Evolutionary conservation across 1,140 invertebrate species (phyloP).

Genomic region (Odontomachus brunneus): DNA sequence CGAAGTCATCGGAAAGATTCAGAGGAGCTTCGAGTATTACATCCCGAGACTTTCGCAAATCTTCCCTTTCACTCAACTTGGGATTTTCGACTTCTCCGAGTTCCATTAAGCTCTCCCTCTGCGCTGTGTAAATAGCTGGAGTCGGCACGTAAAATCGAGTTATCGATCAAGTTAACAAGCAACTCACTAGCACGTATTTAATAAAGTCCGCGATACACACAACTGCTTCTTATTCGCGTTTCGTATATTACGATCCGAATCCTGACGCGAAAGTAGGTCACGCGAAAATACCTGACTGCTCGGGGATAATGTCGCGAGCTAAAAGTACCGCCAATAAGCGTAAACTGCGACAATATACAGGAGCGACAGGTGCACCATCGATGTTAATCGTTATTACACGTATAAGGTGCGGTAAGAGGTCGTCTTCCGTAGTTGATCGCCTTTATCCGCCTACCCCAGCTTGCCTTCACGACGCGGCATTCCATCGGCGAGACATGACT

Average conservation of each 20-base stretch:
- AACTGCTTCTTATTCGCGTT: too few relatives aligned
- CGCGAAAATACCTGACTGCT: slow-evolving; percentile 36
- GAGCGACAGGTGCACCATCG: slow-evolving; percentile 60
- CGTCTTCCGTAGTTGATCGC: slow-evolving; percentile 60
- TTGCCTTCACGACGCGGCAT: slow-evolving; percentile 45
- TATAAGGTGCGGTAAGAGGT: slow-evolving; percentile 61
- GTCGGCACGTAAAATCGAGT: too few relatives aligned
- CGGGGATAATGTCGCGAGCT: slow-evolving; percentile 27
- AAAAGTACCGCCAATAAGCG: slow-evolving; percentile 37
- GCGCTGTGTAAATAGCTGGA: too few relatives aligned
- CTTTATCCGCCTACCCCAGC: slow-evolving; percentile 44
- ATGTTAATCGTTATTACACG: slow-evolving; percentile 63
- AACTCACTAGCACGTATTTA: too few relatives aligned
- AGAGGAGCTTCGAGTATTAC: too few relatives aligned
- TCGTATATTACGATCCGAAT: background rate
- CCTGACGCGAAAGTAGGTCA: slow-evolving; percentile 22
- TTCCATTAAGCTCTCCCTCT: too few relatives aligned
- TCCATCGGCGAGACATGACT: slow-evolving; percentile 60
- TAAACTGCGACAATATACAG: slow-evolving; percentile 49
- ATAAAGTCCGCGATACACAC: too few relatives aligned
- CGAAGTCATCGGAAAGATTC: too few relatives aligned
- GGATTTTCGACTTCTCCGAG: too few relatives aligned
- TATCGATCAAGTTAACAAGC: too few relatives aligned
- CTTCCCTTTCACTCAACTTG: too few relatives aligned
- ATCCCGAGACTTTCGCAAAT: too few relatives aligned